Evolutionary conservation across 1,140 invertebrate species (phyloP), one percentile per base, ranked within the genome.

Genomic region (Drosophila chauvacae): DNA sequence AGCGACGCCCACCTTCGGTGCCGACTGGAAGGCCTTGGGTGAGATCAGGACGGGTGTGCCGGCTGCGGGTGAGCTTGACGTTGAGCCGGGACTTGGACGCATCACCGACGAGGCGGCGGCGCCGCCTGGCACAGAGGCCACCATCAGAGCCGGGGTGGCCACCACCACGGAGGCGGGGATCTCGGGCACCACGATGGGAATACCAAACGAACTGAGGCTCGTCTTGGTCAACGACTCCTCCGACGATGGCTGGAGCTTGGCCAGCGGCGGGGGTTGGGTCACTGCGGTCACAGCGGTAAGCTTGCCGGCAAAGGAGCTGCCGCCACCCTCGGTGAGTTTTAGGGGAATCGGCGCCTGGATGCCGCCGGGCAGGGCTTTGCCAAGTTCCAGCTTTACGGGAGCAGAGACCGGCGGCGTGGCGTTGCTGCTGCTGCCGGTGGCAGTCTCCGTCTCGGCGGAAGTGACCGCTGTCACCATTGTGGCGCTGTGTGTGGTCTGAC

Each of bases 111-210:
- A 72, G 4, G 78, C 28, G 2, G 78, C 50, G 10, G 16, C 26
- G 23, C 23, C 23, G 11, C 11, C 28, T 6, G 50, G 28, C 3
- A 18, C 33, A 6, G 84, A 70, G 5, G 72, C 66, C 10, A 74
- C 69, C 37, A 82, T 65, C 0, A 81, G 53, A 10, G 63, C 45
- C 0, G 82, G 74, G 0, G 55, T 72, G 37, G 81, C 81, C 13
- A 92, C 79, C 16, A 92, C 91, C 23, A 92, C 87, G 0, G 91
- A 91, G 26, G 81, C 84, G 33, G 91, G 91, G 2, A 92, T 92
- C 16, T 92, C 91, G 9, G 91, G 91, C 28, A 92, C 30, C 23
- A 87, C 57, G 45, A 92, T 90, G 33, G 91, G 91, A 13, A 92
- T 91, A n/a, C 73, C 84, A 3, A 73, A 74, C 1, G 69, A 44